Percentiles rank a stretch among this genome's conserved stretches.
Conservation (phyloP, 1,140 invertebrate species). For the Drosophila albomicans region DNA sequence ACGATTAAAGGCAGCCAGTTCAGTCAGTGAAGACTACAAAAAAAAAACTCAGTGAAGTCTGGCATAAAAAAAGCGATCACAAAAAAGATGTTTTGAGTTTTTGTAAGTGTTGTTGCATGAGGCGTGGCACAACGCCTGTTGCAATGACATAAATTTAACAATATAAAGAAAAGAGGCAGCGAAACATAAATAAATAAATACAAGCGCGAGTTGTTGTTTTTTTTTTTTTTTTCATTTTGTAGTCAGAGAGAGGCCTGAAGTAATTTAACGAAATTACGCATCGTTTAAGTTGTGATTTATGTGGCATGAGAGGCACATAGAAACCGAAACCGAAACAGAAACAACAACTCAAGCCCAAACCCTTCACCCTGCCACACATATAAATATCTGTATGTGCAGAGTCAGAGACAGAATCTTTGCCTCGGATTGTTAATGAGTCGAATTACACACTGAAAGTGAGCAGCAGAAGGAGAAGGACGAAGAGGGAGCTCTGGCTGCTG, state of each 20-base stretch:
- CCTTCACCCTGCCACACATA: constrained; percentile 59
- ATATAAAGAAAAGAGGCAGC: constrained; percentile 24
- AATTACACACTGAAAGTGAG: constrained; percentile 68
- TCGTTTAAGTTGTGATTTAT: constrained; percentile 84
- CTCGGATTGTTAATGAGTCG: constrained; percentile 82
- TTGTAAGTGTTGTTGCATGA: constrained; percentile 5
- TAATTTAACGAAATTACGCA: constrained; percentile 79
- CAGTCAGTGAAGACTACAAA: not conserved
- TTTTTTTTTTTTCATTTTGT: no score
- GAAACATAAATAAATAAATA: constrained; percentile 73
- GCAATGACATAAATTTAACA: constrained; percentile 54
- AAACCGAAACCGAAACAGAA: constrained; percentile 39
- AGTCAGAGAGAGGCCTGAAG: constrained; percentile 40
- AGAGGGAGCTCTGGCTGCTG: not conserved
- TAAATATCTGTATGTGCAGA: constrained; percentile 15
- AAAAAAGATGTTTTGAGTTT: constrained; percentile 23
- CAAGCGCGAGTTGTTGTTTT: constrained; percentile 16
- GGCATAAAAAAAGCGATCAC: constrained; percentile 23
- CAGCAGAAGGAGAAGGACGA: constrained; percentile 17
- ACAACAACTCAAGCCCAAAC: constrained; percentile 38
- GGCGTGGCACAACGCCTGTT: constrained; percentile 55
- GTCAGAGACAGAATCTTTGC: constrained; percentile 50
- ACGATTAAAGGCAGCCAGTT: constrained; percentile 27
- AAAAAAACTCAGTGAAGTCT: not conserved
- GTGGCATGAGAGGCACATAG: constrained; percentile 63